Base-by-base conservation (phyloP, 1,140 invertebrate species). In the Phocides pigmalion region DNA sequence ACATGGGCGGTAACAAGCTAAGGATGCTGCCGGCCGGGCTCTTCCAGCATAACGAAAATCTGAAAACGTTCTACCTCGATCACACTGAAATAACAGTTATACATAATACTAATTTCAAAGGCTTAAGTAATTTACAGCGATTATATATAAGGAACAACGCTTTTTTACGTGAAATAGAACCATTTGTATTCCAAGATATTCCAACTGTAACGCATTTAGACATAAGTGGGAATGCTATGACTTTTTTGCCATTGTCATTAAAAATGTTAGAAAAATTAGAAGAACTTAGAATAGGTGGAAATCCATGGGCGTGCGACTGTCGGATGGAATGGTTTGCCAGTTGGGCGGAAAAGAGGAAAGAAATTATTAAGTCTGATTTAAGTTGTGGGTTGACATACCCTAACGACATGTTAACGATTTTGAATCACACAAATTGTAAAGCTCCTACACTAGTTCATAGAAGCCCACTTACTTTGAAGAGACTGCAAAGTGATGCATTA, bases 301-400 rank as follows among this genome's bases (percentile, higher is more conserved):
- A 98, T 84, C 94, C 94, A 0, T 97, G 97, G 94, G 93, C 94
- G 3, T 99, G 98, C 92, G 96, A 98, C 82, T 98, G 98, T 81
- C 93, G 95, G n/a, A 95, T 97, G 93, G 94, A 94, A 46, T 98
- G 97, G 97, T 95, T 98, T 56, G 92, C 93, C 0, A 81, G 92
- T 9, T 97, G 95, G 95, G 90, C 94, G 8, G 92, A 94, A 20
- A 76, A 74, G 37, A 75, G 84, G 16, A 82, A 82, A 46, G 80
- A 93, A 19, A 89, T 94, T 25, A 87, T 93, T 2, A 90, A 93
- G 63, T 93, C 93, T 4, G 93, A 94, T 8, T 76, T 96, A 12
- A 94, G 92, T 25, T 96, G 95, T 70, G 93, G 93, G 16, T 89
- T 94, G 59, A 93, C 93, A 0, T 94, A 94, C 73, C 93, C 94